phyloP scores from a whole-genome alignment of 2,888 invertebrate species.

The Drosophila paranaensis region DNA sequence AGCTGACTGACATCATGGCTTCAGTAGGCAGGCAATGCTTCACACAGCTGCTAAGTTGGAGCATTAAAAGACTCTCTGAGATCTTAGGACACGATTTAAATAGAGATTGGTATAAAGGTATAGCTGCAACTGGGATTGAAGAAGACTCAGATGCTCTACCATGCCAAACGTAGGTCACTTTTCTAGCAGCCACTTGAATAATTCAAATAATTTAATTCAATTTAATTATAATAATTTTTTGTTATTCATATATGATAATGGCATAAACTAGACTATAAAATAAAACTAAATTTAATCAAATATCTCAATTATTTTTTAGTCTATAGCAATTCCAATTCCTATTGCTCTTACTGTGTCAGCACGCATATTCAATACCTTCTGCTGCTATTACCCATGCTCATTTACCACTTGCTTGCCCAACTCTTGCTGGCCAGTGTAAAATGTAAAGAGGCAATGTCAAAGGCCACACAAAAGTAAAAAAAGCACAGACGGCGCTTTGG shows the following conservation, averaged over 20 bases:
- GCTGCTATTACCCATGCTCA: not conserved
- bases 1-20: not conserved
- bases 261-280: not conserved
- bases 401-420: not conserved
- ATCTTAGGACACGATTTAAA: not conserved
- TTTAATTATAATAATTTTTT: no score
- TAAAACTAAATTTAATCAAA: no score
- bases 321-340: not conserved
- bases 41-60: no score
- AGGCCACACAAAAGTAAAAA: conserved; percentile 27
- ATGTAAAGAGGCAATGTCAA: conserved; percentile 33
- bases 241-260: not conserved
- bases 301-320: no score
- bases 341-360: not conserved
- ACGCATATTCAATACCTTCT: not conserved
- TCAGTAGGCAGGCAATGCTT: no score
- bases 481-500: conserved; percentile 45
- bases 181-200: no score
- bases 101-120: not conserved
- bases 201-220: no score
- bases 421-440: conserved; percentile 46
- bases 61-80: no score
- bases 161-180: no score
- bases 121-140: not conserved
- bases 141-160: not conserved